Conservation (phyloP, 2,113 vertebrate species). For the Proteles cristata region DNA sequence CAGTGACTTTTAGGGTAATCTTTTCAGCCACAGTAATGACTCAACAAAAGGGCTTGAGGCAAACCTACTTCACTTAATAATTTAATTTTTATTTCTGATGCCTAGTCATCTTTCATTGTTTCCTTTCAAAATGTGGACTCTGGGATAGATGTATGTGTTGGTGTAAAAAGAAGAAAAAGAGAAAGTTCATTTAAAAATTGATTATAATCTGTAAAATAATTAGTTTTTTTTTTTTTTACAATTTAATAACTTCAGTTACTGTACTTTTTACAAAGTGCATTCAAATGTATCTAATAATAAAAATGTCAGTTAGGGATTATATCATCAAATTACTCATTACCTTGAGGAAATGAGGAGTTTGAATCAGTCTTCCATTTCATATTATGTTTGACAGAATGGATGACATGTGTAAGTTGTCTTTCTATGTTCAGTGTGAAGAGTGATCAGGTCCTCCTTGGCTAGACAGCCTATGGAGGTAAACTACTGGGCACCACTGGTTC, state of each 20-base stretch:
- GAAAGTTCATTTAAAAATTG: neutral
- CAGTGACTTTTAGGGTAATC: neutral
- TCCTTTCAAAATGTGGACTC: neutral
- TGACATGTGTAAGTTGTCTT: neutral
- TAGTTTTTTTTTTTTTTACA: neutral
- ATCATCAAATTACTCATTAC: neutral
- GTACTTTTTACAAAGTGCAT: neutral
- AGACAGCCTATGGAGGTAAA: neutral
- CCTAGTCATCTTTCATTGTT: neutral
- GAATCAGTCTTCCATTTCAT: neutral
- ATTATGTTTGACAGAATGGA: neutral
- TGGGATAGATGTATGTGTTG: neutral
- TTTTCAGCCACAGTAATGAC: neutral
- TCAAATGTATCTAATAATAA: neutral
- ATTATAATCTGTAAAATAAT: neutral
- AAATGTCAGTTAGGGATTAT: neutral
- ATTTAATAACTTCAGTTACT: neutral
- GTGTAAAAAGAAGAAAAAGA: neutral
- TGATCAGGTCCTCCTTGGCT: neutral
- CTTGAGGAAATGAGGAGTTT: neutral
- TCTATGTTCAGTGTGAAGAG: neutral
- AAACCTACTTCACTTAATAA: neutral
- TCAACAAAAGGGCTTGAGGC: neutral
- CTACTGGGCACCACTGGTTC: neutral
- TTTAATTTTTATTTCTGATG: constrained; percentile 6